Conservation (phyloP, 2,113 vertebrate genomes). For the Labrus mixtus region DNA sequence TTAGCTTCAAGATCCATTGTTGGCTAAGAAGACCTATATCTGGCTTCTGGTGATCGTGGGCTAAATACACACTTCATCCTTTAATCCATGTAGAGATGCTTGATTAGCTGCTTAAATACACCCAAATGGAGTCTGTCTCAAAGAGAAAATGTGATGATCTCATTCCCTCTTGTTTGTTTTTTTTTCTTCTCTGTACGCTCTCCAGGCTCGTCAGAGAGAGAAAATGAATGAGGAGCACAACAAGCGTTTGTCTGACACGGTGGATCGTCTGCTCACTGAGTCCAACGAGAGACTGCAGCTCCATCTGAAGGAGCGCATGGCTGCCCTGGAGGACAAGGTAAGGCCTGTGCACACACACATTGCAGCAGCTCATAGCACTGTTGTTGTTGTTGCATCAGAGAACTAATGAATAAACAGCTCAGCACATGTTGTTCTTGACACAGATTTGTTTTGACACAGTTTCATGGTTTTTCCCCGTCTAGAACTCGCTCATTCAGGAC, state of each 20-base stretch:
- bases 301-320: constrained; percentile 97
- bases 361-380: constrained; percentile 30
- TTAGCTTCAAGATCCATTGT: constrained; percentile 51
- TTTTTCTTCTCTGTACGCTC: constrained; percentile 16
- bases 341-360: constrained; percentile 30
- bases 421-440: background rate
- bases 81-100: constrained; percentile 56
- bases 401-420: constrained; percentile 7
- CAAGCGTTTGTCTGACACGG: constrained; percentile 94
- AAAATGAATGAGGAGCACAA: constrained; percentile 99
- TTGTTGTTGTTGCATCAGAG: constrained; percentile 17
- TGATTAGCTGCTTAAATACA: constrained; percentile 63
- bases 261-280: constrained; percentile 95
- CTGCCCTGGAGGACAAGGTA: constrained; percentile 94
- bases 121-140: constrained; percentile 53
- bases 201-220: constrained; percentile 95
- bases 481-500: constrained; percentile 95
- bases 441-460: constrained; percentile 18
- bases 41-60: constrained; percentile 60
- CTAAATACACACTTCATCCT: constrained; percentile 62
- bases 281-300: constrained; percentile 96
- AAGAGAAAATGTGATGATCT: constrained; percentile 49
- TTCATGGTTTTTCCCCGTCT: constrained; percentile 34
- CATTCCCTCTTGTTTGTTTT: constrained; percentile 12
- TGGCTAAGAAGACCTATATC: constrained; percentile 54